Evolutionary conservation across 2,797 vertebrate species (phyloP).

Genomic region (Clarias pachynema): DNA sequence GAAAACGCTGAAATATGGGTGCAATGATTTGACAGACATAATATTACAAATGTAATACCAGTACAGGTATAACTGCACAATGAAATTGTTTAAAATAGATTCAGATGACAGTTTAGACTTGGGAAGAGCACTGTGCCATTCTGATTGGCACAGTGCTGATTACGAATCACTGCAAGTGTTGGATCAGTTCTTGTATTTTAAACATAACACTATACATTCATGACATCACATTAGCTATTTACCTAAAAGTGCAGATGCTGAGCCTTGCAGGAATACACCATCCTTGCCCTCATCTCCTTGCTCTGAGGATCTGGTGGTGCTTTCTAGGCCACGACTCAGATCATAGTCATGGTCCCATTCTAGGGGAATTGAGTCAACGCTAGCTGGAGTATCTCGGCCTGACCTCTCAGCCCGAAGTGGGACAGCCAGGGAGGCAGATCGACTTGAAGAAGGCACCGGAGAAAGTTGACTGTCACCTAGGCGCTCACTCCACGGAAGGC

Average conservation of each 20-base stretch:
- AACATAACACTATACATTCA: not conserved
- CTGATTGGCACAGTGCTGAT: not conserved
- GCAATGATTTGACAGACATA: not conserved
- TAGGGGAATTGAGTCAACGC: conserved; percentile 94
- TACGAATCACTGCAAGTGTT: conserved; percentile 1
- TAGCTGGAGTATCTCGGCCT: conserved; percentile 91
- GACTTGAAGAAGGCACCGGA: conserved; percentile 89
- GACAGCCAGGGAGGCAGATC: conserved; percentile 86
- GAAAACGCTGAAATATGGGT: not conserved
- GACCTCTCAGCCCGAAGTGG: conserved; percentile 88
- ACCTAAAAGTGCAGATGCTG: conserved; percentile 79
- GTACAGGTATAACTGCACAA: not conserved
- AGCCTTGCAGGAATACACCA: conserved; percentile 82
- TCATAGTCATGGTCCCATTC: conserved; percentile 99
- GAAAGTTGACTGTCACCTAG: conserved; percentile 81
- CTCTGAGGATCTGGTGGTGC: conserved; percentile 77
- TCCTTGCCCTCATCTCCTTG: conserved; percentile 79
- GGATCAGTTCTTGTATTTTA: not conserved
- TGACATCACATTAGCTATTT: not conserved
- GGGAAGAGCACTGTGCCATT: not conserved
- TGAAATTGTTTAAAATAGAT: not conserved
- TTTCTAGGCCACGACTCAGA: conserved; percentile 76
- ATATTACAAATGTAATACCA: not conserved
- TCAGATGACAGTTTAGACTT: not conserved
- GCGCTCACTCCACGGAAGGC: conserved; percentile 86